Evolutionary conservation across 2,888 invertebrate species (phyloP).

Genomic region (Drosophila stalkeri): DNA sequence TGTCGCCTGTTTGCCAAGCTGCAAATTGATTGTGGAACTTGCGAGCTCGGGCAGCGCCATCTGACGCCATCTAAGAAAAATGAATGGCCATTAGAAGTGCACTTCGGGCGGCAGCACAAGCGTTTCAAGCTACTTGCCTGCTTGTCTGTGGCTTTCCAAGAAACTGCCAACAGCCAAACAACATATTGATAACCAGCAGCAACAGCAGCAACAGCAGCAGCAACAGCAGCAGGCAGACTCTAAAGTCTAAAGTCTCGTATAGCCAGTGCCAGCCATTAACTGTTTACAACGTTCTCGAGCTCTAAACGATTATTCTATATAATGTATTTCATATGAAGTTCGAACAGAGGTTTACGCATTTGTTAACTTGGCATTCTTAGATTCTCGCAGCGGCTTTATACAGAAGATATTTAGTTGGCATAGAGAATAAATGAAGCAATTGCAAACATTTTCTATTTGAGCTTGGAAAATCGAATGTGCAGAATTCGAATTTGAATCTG

Average conservation of each 20-base stretch:
- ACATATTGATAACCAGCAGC: conserved; percentile 38
- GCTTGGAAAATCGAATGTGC: too few species aligned
- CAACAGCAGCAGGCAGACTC: not conserved
- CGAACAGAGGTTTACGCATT: not conserved
- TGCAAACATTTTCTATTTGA: not conserved
- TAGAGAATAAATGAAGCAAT: not conserved
- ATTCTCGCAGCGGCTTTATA: not conserved
- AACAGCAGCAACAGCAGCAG: not conserved
- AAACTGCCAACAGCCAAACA: conserved; percentile 33
- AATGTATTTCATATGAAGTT: not conserved
- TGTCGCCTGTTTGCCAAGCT: conserved; percentile 66
- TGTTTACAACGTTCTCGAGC: not conserved
- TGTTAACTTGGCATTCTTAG: too few species aligned
- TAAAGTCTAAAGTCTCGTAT: not conserved
- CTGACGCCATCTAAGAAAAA: conserved; percentile 70
- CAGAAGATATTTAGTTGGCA: not conserved
- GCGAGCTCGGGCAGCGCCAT: conserved; percentile 66
- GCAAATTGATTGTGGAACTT: conserved; percentile 66
- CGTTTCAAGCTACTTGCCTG: not conserved
- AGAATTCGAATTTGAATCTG: too few species aligned
- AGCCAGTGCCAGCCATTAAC: conserved; percentile 1
- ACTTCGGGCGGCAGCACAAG: conserved; percentile 10
- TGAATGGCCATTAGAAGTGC: conserved; percentile 64
- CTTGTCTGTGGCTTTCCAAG: conserved; percentile 29
- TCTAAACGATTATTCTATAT: not conserved